Base-by-base conservation (phyloP, 1,140 invertebrate genomes). In the Ptiloglossa arizonensis region DNA sequence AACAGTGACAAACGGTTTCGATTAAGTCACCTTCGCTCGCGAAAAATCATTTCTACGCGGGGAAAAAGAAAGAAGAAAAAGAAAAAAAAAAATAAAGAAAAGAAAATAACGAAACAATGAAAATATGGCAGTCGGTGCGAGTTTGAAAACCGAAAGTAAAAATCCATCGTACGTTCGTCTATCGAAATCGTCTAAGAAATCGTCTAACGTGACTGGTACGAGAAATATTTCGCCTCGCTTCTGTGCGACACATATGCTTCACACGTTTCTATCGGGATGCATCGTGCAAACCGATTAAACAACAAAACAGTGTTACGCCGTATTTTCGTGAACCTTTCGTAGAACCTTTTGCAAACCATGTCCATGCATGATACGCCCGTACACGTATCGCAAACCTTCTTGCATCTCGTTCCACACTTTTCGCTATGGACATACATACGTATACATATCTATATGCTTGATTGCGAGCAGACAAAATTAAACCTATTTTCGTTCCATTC, bases 401-500 rank as follows among this genome's bases (percentile, higher is more conserved):
- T 48, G 27, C 74, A 63, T 48, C 32, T 67, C 54, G 73, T 79
- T 83, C 63, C 38, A 44, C 56, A 79, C 9, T 71, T 48, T 50
- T 62, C 5, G 24, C 81, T 83, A 83, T 68, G 6, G 54, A 78
- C 46, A 72, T 27, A 52, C 22, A 68, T 60, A 81, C 46, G 19
- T 22, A 44, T 17, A 15, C 19, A 13, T 70, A 73, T 44, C 66
- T 77, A 71, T n/a, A n/a, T 62, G 15, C 1, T 46, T 24, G 17
- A 2, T 48, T 70, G 67, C 67, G 62, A 63, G 68, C 75, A 69
- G 63, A 57, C 64, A 74, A 17, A 44, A 52, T 2, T 41, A 71
- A 52, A 44, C 52, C 63, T 79, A 83, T 44, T 82, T 75, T 77
- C 63, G 80, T 74, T 82, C 38, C 80, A 83, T 82, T 82, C 82